Evolutionary conservation across 2,888 invertebrate genomes (phyloP).

Genomic region (Acanthoscelides obtectus): DNA sequence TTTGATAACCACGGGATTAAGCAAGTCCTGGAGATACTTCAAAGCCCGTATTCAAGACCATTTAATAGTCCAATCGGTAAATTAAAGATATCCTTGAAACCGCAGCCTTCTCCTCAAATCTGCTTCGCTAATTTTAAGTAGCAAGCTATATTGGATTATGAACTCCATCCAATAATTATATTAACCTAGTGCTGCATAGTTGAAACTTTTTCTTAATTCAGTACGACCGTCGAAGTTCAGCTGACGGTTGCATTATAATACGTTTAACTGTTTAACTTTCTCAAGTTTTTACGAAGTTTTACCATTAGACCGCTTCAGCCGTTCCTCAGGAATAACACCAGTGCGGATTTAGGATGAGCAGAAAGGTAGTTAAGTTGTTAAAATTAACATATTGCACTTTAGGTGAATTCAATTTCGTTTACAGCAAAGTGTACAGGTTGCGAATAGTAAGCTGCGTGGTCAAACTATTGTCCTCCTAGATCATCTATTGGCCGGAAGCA

Average conservation of each 20-base stretch:
- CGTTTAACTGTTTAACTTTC: background rate
- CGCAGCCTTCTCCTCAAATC: background rate
- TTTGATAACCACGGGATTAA: too few species aligned
- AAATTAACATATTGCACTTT: background rate
- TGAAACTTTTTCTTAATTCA: background rate
- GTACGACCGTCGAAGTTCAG: background rate
- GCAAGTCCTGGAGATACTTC: too few species aligned
- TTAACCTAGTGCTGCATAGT: background rate
- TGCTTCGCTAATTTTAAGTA: background rate
- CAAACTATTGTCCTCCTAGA: too few species aligned
- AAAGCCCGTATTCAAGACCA: too few species aligned
- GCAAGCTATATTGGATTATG: background rate
- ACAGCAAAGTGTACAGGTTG: too few species aligned
- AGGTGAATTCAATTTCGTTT: too few species aligned
- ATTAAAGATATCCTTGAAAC: background rate
- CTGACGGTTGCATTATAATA: background rate
- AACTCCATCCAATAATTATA: background rate
- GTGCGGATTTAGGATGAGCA: background rate
- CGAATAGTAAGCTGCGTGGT: too few species aligned
- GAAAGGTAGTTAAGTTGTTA: background rate
- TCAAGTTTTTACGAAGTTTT: background rate
- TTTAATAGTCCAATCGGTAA: too few species aligned
- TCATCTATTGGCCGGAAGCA: too few species aligned
- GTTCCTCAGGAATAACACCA: background rate
- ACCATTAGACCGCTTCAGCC: background rate